Evolutionary conservation across 2,113 vertebrate genomes (phyloP), one percentile per base, ranked within the genome.

Genomic region (Entelurus aequoreus): DNA sequence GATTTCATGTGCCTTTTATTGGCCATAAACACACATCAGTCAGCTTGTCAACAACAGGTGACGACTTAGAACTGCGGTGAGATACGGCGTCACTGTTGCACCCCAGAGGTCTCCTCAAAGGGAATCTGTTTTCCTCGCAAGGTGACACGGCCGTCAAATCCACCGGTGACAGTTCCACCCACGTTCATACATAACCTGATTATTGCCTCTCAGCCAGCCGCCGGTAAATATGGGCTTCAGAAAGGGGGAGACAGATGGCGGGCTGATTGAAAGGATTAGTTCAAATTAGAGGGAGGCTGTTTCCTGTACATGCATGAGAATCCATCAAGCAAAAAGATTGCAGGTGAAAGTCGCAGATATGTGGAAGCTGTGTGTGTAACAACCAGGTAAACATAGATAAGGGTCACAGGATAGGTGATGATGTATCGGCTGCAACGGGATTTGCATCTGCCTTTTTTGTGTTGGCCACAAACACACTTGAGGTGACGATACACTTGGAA

Each of bases 191-290:
- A n/a, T 54, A 58, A 64, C 66, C 47, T 49, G 48, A 48, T 63
- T 62, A 71, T 49, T 19, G 36, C 2, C 9, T 19, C 16, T 63
- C 40, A 56, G 49, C 46, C 57, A 56, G 49, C 46, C 57, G 38
- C 15, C 50, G 42, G 57, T 47, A 52, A 60, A 15, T 19, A 60
- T 28, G 40, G 44, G 56, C 53, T 48, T 64, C 44, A 49, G 5
- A 50, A 53, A 62, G 48, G 13, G 15, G 16, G 9, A 58, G 68
- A 14, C 77, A 79, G 74, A 71, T 70, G 79, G 75, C 52, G 28
- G 48, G 8, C 60, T 72, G 68, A 77, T 72, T 50, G 62, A 72
- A 72, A 65, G 47, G 66, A 77, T 79, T 77, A 72, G 71, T 77
- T 63, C 58, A 72, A 77, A 77, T 77, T 72, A 79, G 62, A 36